Base-by-base conservation (phyloP, 2,797 vertebrate species). In the Sebastiscus tertius region DNA sequence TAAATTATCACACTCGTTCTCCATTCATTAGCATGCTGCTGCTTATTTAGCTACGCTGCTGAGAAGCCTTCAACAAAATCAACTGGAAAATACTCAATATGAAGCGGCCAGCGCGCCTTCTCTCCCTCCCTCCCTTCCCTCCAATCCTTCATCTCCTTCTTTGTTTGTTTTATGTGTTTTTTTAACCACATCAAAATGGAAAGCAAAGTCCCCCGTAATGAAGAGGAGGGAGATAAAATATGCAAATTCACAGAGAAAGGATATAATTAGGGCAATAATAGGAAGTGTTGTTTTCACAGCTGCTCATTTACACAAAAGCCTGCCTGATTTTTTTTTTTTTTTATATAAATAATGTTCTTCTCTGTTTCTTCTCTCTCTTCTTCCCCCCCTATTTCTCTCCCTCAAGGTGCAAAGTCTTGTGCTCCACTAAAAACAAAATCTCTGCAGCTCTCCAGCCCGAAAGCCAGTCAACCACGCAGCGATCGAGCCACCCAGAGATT, bases 261-360 rank as follows among this genome's bases (percentile, higher is more conserved):
- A 87, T 94, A 94, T 94, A 96, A 96, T 96, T 95, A 93, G 90
- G 91, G 90, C 83, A 95, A 92, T 95, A 93, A 96, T 92, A 88
- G 92, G 84, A 94, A 88, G 93, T 93, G 85, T 87, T 96, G 91
- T 96, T 95, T 95, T 95, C 95, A 95, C 95, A 96, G 94, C 91
- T 96, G 91, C 90, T 93, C 86, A 88, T 94, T 94, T 94, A 87
- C 86, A 88, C 90, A 94, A 92, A 93, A 87, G 92, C 66, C 87
- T 90, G 90, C 61, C 87, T 90, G 91, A 88, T 82, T 89, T 88
- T 85, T 4, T 11, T 2, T 76, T 62, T 55, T 64, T 72, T 67
- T 22, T 70, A 93, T 49, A 33, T 89, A 90, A 93, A 92, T 88
- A 83, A 84, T 72, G 80, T 83, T 67, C 34, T 64, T 75, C 7